These are phyloP conservation scores for Distichodus sexfasciatus DNA, from an alignment of 2,797 vertebrate species.

Conservation along the genomic window DNA sequence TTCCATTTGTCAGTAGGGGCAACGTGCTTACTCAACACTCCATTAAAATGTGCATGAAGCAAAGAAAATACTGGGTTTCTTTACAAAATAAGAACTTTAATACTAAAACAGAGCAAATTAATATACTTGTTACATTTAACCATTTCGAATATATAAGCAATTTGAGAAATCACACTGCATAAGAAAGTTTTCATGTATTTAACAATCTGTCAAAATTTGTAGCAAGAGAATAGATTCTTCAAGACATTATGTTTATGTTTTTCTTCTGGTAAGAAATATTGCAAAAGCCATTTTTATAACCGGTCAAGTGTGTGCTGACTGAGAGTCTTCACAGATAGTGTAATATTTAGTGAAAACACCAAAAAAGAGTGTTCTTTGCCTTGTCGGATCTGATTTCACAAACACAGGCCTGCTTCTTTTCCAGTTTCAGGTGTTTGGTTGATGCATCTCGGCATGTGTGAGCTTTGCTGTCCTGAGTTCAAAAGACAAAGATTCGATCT, in stretches of 20 bases:
- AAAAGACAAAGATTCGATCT: slow-evolving; percentile 42
- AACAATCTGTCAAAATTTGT: neutral
- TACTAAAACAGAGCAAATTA: neutral
- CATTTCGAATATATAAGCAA: no score
- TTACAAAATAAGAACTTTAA: neutral
- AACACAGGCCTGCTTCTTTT: neutral
- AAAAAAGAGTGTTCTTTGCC: no score
- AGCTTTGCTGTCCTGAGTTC: slow-evolving; percentile 39
- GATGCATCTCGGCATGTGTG: slow-evolving; percentile 35
- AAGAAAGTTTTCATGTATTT: no score
- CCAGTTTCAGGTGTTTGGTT: slow-evolving; percentile 11
- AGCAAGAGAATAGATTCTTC: neutral
- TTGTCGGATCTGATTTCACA: no score
- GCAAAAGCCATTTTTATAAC: neutral
- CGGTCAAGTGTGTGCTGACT: neutral
- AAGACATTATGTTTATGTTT: neutral
- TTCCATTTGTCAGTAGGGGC: slow-evolving; percentile 19
- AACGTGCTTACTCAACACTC: slow-evolving; percentile 14
- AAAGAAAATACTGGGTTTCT: neutral
- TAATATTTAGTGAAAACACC: neutral
- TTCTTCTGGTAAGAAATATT: neutral
- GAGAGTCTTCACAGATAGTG: neutral
- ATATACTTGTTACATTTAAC: neutral
- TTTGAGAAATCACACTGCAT: no score
- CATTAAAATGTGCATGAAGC: slow-evolving; percentile 4